phyloP scores from a whole-genome alignment of 2,113 vertebrate genomes.

The Hemichromis elongatus region DNA sequence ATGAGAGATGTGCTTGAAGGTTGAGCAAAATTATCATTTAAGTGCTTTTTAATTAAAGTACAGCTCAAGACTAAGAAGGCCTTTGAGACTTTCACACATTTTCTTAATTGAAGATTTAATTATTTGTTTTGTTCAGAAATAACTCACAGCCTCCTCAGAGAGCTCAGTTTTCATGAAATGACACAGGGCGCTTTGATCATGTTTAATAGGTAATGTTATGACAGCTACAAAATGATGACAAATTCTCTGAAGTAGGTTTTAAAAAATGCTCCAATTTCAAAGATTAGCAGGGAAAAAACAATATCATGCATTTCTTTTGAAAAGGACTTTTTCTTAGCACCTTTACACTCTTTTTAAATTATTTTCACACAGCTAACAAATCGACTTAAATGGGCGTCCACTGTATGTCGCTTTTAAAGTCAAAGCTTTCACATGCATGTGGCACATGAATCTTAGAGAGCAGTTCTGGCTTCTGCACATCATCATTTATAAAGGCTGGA shows the following conservation, averaged over 20 bases:
- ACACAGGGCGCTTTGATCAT: not conserved
- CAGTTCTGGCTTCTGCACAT: not conserved
- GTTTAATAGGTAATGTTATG: not conserved
- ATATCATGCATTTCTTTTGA: not conserved
- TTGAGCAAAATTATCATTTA: not conserved
- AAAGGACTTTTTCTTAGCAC: not conserved
- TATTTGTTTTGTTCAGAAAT: not conserved
- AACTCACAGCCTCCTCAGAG: not conserved
- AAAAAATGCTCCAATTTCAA: not conserved
- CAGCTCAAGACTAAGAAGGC: not conserved
- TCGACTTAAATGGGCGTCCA: not conserved
- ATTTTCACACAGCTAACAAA: not conserved
- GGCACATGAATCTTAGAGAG: not conserved
- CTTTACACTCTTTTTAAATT: not conserved
- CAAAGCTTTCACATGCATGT: not conserved
- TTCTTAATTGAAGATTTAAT: not conserved
- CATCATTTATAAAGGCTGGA: not conserved
- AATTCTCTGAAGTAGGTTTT: not conserved
- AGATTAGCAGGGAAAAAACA: not conserved
- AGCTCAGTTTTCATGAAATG: not conserved
- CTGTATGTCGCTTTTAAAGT: not conserved
- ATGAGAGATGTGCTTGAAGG: not conserved
- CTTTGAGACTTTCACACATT: not conserved
- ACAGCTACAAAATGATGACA: not conserved
- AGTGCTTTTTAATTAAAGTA: not conserved